Evolutionary conservation across 2,797 vertebrate species (phyloP).

Genomic region (Poecilia wingei): DNA sequence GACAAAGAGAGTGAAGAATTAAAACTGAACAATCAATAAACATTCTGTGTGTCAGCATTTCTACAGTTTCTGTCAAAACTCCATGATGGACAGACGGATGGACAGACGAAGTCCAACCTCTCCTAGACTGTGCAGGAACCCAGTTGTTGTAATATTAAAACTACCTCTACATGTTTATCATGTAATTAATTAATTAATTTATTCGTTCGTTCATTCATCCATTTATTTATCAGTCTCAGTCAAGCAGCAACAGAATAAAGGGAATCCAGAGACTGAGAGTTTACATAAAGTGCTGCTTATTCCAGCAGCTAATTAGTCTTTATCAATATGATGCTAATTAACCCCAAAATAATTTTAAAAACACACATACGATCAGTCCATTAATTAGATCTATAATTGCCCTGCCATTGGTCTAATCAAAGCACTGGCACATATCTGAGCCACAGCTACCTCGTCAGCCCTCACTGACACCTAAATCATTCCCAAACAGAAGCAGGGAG

Average conservation of each 20-base stretch:
- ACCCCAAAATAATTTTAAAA: conserved; percentile 51
- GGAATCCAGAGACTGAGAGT: conserved; percentile 42
- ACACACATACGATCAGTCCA: conserved; percentile 50
- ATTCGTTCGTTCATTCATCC: no score
- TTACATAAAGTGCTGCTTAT: conserved; percentile 49
- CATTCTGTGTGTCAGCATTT: not conserved
- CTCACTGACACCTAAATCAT: conserved; percentile 8
- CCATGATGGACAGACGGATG: not conserved
- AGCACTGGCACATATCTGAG: conserved; percentile 46
- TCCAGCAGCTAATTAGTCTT: conserved; percentile 71
- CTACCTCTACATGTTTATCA: conserved; percentile 48
- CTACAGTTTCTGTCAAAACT: not conserved
- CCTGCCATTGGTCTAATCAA: conserved; percentile 70
- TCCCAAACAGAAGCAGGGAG: conserved; percentile 21
- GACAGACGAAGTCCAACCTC: not conserved
- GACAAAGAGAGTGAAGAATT: not conserved
- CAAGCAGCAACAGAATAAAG: conserved; percentile 34
- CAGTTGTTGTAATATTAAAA: not conserved
- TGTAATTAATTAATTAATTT: not conserved
- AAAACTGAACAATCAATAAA: not conserved
- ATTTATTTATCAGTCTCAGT: conserved; percentile 41
- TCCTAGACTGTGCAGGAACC: not conserved
- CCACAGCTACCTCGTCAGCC: conserved; percentile 20
- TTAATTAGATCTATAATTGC: conserved; percentile 76
- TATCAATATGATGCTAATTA: conserved; percentile 75